Percentiles rank a stretch among this genome's conserved stretches.
phyloP scores from a whole-genome alignment of 2,113 vertebrate genomes.

The Ancistrus triradiatus region DNA sequence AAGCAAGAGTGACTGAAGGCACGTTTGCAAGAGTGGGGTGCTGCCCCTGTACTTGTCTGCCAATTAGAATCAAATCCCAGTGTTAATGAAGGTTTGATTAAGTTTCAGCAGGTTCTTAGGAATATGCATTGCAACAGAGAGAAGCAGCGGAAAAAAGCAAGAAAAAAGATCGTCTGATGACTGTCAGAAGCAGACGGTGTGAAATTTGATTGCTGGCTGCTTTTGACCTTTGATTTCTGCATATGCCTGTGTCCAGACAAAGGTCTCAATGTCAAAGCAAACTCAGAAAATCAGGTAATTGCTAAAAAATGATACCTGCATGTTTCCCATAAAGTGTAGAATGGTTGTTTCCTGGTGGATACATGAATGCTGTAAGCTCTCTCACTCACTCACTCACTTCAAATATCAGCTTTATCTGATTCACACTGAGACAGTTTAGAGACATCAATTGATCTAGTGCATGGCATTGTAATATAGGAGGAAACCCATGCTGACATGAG shows the following conservation, averaged over 20 bases:
- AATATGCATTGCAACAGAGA: constrained; percentile 56
- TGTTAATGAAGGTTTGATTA: constrained; percentile 75
- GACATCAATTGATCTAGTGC: too few relatives aligned
- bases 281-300: constrained; percentile 4
- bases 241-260: constrained; percentile 19
- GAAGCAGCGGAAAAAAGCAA: constrained; percentile 32
- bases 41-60: constrained; percentile 54
- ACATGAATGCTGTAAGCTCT: too few relatives aligned
- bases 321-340: background rate
- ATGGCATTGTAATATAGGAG: too few relatives aligned
- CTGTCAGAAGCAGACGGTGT: constrained; percentile 65
- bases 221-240: constrained; percentile 61
- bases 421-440: too few relatives aligned
- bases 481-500: too few relatives aligned
- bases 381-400: too few relatives aligned
- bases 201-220: constrained; percentile 70
- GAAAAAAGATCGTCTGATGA: constrained; percentile 60
- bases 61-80: constrained; percentile 66
- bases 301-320: background rate
- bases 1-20: constrained; percentile 29
- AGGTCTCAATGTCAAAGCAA: background rate
- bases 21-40: constrained; percentile 42
- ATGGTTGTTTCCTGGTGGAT: too few relatives aligned
- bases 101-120: constrained; percentile 58
- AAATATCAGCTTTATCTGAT: too few relatives aligned